Conservation (phyloP, 2,113 vertebrate genomes). For the Cyanoramphus novaezelandiae region DNA sequence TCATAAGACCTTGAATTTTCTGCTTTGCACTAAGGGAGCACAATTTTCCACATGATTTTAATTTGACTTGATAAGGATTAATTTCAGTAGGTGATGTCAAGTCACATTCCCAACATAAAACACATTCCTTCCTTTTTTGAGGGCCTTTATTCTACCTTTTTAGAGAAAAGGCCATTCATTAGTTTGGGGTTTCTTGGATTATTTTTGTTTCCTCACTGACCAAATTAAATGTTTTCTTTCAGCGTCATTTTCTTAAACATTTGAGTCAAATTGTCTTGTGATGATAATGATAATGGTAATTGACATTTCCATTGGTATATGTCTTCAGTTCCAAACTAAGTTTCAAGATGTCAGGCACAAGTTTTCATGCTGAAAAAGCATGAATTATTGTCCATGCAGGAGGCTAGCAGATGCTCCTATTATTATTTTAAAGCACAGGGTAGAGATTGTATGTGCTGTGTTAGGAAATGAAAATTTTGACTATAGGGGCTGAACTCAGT, state of each 20-base stretch:
- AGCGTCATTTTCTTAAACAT: background rate
- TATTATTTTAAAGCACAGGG: background rate
- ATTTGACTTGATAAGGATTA: background rate
- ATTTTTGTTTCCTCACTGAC: background rate
- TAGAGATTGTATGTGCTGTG: background rate
- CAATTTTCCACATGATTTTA: background rate
- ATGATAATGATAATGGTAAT: background rate
- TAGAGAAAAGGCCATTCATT: background rate
- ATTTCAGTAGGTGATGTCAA: background rate
- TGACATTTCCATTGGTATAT: background rate
- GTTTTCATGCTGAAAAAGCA: background rate
- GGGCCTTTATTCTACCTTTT: background rate
- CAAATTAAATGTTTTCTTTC: background rate
- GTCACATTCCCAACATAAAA: background rate
- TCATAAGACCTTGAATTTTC: background rate
- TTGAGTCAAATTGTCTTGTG: background rate
- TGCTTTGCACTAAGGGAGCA: background rate
- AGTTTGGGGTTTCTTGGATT: background rate
- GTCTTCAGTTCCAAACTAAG: background rate
- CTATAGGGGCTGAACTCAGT: background rate
- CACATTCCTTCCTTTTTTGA: background rate
- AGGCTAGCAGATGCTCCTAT: background rate
- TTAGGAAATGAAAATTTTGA: background rate
- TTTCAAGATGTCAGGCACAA: background rate
- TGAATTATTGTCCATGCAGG: background rate